Base-by-base conservation (phyloP, 2,113 vertebrate species). In the Seriola aureovittata region DNA sequence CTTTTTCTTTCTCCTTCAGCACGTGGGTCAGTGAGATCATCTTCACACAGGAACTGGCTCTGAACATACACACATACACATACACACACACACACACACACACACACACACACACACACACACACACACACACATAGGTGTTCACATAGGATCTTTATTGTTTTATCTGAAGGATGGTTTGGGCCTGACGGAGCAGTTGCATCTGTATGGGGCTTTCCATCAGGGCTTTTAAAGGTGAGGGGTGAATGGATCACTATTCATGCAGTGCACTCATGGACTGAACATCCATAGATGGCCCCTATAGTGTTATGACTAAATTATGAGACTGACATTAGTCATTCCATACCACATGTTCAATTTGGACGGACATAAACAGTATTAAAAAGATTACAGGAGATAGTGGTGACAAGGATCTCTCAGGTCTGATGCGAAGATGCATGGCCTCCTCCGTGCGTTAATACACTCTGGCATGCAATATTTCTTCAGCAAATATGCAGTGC, bases 261-360 rank as follows among this genome's bases (percentile, higher is more conserved):
- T 88, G 75, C 76, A 57, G 70, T 79, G 74, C 83, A 84, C 82
- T 90, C 87, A 58, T 76, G 74, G 83, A 71, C 72, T 52, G 67
- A 74, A 81, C 85, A 81, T 85, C 74, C 82, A 85, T 75, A 64
- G 25, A 77, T 65, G 87, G 84, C 70, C 69, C 25, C 84, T 75
- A 77, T 82, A 80, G 74, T 55, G 75, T 90, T 87, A 88, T 91
- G 91, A 93, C 92, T 93, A 93, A 92, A 93, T 94, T 91, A 93
- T 91, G 73, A 86, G 68, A 65, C 25, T 25, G 59, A 88, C 91
- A 93, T 93, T 90, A 88, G 85, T 93, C 86, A 94, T 82, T 93
- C 86, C 64, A 70, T 82, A 75, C 80, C 84, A 87, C 89, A 87
- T 86, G 79, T 87, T 86, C 88, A 89, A 87, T 95, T 93, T 89